Evolutionary conservation across 2,113 vertebrate genomes (phyloP).

Genomic region (Verasper variegatus): DNA sequence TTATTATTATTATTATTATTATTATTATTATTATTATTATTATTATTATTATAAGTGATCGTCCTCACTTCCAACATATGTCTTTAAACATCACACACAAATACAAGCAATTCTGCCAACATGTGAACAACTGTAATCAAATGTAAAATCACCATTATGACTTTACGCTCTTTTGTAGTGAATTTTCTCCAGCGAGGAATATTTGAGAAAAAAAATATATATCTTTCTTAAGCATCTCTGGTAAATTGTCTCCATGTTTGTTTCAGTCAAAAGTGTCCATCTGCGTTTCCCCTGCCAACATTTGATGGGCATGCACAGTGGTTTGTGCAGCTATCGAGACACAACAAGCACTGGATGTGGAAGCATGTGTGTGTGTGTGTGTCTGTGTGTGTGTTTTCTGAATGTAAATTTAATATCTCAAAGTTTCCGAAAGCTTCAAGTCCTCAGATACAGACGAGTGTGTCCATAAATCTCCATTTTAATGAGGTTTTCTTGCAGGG

Average conservation of each 20-base stretch:
- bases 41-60: not conserved
- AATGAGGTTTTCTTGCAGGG: conserved; percentile 59
- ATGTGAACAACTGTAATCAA: conserved; percentile 18
- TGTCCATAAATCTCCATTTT: conserved; percentile 58
- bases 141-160: conserved; percentile 3
- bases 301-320: conserved; percentile 22
- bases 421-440: conserved; percentile 38
- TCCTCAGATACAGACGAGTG: conserved; percentile 31
- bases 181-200: conserved; percentile 13
- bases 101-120: not conserved
- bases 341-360: conserved; percentile 30
- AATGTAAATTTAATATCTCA: conserved; percentile 43
- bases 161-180: conserved; percentile 14
- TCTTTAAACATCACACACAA: no score
- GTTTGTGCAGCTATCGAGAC: conserved; percentile 42
- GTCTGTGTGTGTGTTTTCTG: not conserved
- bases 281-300: not conserved
- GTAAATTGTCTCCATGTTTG: conserved; percentile 34
- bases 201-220: not conserved
- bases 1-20: no score
- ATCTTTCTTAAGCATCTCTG: conserved; percentile 6
- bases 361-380: conserved; percentile 8
- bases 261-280: not conserved
- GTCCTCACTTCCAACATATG: no score
- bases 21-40: not conserved